A percentile compares a stretch with the other conserved stretches of the same genome.
These are phyloP conservation scores for Hypena proboscidalis DNA, from an alignment of 2,888 invertebrate genomes.

Conservation along the genomic window DNA sequence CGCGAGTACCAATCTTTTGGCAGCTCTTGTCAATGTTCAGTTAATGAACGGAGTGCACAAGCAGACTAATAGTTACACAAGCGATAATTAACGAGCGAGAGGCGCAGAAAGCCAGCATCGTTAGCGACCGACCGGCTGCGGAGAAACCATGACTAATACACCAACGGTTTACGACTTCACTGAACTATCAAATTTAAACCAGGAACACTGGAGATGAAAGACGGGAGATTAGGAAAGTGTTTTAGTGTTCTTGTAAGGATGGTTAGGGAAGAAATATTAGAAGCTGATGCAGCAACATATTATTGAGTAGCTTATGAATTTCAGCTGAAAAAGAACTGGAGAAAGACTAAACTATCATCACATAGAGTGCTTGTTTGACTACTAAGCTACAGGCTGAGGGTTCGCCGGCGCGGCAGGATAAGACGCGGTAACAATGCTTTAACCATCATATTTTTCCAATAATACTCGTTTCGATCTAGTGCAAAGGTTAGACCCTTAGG, in stretches of 20 bases:
- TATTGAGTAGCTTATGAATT: no score
- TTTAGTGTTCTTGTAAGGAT: neutral
- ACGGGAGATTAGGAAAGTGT: slow-evolving; percentile 2
- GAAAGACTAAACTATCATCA: no score
- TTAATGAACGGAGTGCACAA: slow-evolving; percentile 41
- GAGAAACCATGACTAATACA: slow-evolving; percentile 59
- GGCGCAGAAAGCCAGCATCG: slow-evolving; percentile 64
- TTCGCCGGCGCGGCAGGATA: no score
- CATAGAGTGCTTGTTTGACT: no score
- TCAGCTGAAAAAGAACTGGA: no score
- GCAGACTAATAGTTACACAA: slow-evolving; percentile 55
- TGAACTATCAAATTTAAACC: slow-evolving; percentile 64
- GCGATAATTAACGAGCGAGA: slow-evolving; percentile 71
- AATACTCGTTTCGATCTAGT: no score
- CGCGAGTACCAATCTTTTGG: slow-evolving; percentile 2
- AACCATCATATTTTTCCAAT: no score
- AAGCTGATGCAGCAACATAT: no score
- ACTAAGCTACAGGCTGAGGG: no score
- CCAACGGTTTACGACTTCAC: slow-evolving; percentile 61
- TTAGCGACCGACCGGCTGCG: slow-evolving; percentile 61
- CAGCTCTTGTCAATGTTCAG: slow-evolving; percentile 4
- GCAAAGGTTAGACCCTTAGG: no score
- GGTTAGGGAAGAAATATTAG: no score
- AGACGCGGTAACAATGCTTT: no score
- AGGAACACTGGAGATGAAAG: slow-evolving; percentile 47